A percentile compares a stretch with the other conserved stretches of the same genome.
phyloP scores from a whole-genome alignment of 2,888 invertebrate genomes.

The Torymus tubicola region DNA sequence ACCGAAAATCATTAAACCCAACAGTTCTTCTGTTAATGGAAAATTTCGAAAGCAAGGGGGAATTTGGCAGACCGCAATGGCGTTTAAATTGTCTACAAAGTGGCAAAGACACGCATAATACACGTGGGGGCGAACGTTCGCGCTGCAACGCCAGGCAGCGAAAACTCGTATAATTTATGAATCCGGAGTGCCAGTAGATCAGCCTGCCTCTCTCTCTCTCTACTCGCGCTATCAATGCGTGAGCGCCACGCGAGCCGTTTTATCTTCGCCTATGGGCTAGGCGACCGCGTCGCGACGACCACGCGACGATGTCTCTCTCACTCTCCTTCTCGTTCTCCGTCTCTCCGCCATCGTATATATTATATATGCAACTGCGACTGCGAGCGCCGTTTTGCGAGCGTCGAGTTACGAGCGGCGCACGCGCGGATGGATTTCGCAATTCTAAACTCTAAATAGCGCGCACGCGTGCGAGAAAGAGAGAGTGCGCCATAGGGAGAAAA shows the following conservation, averaged over 20 bases:
- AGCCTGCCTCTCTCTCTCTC: not conserved
- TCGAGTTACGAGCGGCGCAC: not conserved
- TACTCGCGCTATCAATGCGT: constrained; percentile 33
- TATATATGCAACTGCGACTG: not conserved
- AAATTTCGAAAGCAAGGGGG: constrained; percentile 16
- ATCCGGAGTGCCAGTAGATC: constrained; percentile 48
- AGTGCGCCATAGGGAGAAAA: not conserved
- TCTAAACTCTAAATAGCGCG: constrained; percentile 6
- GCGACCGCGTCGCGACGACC: constrained; percentile 14
- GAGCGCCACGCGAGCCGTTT: constrained; percentile 16
- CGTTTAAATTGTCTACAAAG: constrained; percentile 40
- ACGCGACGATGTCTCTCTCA: constrained; percentile 1
- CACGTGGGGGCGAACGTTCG: constrained; percentile 20
- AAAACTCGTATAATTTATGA: constrained; percentile 46
- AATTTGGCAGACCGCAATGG: constrained; percentile 8
- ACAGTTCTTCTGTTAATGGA: not conserved
- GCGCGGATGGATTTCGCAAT: constrained; percentile 31
- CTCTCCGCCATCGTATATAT: not conserved
- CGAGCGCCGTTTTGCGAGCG: not conserved
- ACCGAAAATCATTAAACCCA: constrained; percentile 3
- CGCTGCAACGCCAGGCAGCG: not conserved
- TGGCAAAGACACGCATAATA: constrained; percentile 9
- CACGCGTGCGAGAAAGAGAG: not conserved
- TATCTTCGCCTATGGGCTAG: constrained; percentile 12
- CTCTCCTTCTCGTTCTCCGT: not conserved